Evolutionary conservation across 2,113 vertebrate genomes (phyloP).

Genomic region (Callipepla squamata): DNA sequence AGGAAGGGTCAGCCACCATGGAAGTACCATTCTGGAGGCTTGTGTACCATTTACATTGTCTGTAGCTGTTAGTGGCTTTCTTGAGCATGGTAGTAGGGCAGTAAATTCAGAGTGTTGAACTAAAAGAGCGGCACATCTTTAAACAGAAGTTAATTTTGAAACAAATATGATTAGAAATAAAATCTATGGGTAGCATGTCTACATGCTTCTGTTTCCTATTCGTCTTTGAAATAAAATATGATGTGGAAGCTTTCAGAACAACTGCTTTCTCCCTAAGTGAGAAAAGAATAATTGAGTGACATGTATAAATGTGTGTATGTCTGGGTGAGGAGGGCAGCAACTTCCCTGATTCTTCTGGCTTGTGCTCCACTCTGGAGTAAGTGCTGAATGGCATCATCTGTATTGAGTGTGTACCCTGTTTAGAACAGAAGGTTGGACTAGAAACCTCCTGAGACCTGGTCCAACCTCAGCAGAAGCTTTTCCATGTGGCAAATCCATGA

Average conservation of each 20-base stretch:
- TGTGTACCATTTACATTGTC: not conserved
- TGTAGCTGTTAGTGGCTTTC: not conserved
- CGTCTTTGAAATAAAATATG: not conserved
- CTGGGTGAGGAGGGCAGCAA: not conserved
- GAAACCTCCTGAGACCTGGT: not conserved
- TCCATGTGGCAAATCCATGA: not conserved
- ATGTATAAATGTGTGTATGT: not conserved
- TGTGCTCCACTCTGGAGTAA: too few relatives aligned
- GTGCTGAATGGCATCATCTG: not conserved
- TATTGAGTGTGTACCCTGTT: not conserved
- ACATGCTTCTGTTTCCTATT: not conserved
- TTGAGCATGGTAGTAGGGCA: not conserved
- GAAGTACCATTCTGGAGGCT: not conserved
- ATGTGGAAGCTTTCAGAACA: not conserved
- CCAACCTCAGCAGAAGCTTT: not conserved
- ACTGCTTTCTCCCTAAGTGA: not conserved
- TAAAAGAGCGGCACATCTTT: not conserved
- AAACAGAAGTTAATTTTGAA: not conserved
- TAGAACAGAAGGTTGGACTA: not conserved
- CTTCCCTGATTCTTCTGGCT: too few relatives aligned
- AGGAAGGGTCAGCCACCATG: not conserved
- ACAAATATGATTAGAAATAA: not conserved
- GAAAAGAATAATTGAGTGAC: not conserved
- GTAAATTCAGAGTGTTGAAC: not conserved
- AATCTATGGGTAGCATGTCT: too few relatives aligned